Evolutionary conservation across 2,888 invertebrate species (phyloP).

Genomic region (Apomyelois bistriatella): DNA sequence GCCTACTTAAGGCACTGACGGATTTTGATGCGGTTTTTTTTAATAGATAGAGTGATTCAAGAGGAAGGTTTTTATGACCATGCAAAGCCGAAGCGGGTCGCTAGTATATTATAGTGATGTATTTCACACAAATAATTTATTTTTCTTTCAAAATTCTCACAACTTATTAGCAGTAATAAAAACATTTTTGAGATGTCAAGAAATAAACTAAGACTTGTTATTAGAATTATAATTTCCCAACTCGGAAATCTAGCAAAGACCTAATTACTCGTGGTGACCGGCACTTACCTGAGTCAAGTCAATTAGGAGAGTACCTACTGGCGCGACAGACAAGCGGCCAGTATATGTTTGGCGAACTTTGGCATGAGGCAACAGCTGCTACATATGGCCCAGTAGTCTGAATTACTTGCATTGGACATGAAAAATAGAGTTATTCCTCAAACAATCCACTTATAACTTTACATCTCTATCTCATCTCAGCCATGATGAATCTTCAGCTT

Average conservation of each 20-base stretch:
- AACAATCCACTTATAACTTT: neutral
- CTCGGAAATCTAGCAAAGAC: neutral
- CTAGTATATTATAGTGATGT: no score
- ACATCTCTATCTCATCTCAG: no score
- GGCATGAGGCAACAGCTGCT: conserved; percentile 17
- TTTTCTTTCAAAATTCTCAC: no score
- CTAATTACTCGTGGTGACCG: neutral
- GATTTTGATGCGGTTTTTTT: no score
- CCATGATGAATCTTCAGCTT: no score
- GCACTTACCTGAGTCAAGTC: conserved; percentile 5
- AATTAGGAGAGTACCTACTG: conserved; percentile 16
- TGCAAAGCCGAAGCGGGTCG: no score
- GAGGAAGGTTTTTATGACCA: no score
- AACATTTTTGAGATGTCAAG: neutral
- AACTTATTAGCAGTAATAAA: neutral
- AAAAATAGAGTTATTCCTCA: neutral
- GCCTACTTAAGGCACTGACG: no score
- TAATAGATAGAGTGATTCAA: no score
- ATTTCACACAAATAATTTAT: no score
- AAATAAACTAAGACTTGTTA: neutral
- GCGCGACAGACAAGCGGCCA: conserved; percentile 17
- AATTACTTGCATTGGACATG: conserved; percentile 13
- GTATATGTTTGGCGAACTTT: conserved; percentile 20
- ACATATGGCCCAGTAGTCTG: conserved; percentile 16
- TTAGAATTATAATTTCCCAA: neutral